phyloP scores from a whole-genome alignment of 2,113 vertebrate species.

The Callaeas wilsoni region DNA sequence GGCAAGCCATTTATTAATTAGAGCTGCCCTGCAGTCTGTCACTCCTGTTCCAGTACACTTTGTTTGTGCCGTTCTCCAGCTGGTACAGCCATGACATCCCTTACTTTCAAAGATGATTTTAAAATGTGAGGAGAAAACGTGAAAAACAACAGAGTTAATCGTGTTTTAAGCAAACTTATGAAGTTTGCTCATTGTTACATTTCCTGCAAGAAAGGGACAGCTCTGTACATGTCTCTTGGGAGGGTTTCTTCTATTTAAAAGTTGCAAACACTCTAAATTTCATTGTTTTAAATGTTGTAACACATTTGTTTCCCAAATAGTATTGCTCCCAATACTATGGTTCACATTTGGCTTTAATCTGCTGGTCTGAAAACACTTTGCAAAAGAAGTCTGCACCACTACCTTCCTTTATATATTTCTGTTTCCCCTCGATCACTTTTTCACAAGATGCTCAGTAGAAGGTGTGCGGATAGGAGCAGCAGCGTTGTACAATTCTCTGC shows the following conservation, averaged over 20 bases:
- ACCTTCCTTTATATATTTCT: neutral
- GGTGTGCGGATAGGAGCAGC: neutral
- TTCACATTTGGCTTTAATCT: neutral
- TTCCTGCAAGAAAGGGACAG: neutral
- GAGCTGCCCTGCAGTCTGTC: conserved; percentile 18
- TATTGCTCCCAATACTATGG: neutral
- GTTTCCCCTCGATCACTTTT: neutral
- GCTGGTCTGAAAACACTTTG: neutral
- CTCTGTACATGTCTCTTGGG: neutral
- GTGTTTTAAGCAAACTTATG: neutral
- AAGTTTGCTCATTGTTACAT: neutral
- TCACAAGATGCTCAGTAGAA: neutral
- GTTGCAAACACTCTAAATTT: neutral
- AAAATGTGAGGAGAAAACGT: neutral
- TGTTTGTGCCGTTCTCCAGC: conserved; percentile 26
- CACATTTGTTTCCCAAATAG: neutral
- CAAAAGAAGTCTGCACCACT: neutral
- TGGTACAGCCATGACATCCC: neutral
- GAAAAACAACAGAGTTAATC: neutral
- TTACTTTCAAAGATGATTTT: neutral
- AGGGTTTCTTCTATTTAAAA: neutral
- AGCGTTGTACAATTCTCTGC: neutral
- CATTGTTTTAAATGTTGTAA: neutral
- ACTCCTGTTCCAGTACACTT: neutral
- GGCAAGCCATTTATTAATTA: conserved; percentile 39